A percentile compares a stretch with the other conserved stretches of the same genome.
Conservation (phyloP, 1,140 invertebrate species). For the Sesamia nonagrioides region DNA sequence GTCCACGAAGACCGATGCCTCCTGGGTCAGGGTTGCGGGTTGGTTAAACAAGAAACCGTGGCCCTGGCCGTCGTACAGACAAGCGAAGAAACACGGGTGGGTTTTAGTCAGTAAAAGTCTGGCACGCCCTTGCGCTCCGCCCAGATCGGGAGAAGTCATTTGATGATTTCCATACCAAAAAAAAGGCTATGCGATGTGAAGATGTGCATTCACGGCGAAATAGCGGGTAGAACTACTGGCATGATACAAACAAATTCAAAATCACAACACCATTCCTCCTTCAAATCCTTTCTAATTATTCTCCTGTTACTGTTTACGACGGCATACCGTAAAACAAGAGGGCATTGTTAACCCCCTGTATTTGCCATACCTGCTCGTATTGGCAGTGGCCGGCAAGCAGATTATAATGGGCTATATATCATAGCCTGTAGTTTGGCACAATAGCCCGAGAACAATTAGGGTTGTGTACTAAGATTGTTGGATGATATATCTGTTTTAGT, state of each 20-base stretch:
- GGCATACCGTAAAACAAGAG: neutral
- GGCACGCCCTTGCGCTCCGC: too few relatives aligned
- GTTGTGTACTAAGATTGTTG: conserved; percentile 32
- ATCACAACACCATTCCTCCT: neutral
- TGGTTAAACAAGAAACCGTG: too few relatives aligned
- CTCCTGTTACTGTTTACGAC: neutral
- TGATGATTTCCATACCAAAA: too few relatives aligned
- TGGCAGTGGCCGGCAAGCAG: conserved; percentile 35
- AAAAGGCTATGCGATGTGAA: too few relatives aligned
- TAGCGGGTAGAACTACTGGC: too few relatives aligned
- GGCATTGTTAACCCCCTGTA: conserved; percentile 8
- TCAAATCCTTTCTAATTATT: neutral
- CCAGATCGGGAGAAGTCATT: too few relatives aligned
- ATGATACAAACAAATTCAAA: neutral
- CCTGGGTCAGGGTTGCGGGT: too few relatives aligned
- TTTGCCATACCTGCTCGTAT: conserved; percentile 44
- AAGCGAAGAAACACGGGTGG: too few relatives aligned
- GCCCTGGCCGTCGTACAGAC: too few relatives aligned
- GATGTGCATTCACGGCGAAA: too few relatives aligned
- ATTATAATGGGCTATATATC: conserved; percentile 39
- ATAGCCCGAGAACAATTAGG: conserved; percentile 39
- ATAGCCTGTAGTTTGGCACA: conserved; percentile 36
- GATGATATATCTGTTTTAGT: conserved; percentile 31
- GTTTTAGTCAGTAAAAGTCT: too few relatives aligned
- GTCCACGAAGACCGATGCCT: too few relatives aligned